These are phyloP conservation scores for Rosalia funebris DNA, from an alignment of 2,888 invertebrate species.

Conservation along the genomic window DNA sequence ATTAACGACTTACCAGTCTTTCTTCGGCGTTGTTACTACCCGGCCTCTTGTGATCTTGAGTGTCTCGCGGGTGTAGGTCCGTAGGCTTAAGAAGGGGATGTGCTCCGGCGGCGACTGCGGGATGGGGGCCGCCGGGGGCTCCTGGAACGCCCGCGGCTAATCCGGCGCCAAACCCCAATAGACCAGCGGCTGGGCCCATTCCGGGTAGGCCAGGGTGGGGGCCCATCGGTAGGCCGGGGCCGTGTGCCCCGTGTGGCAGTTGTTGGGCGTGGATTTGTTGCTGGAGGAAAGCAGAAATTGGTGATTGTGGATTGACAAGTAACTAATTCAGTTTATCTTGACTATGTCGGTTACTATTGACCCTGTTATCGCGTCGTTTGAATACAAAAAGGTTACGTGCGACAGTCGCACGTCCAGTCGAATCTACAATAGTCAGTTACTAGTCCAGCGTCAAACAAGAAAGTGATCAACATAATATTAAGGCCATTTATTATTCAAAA, in stretches of 20 bases:
- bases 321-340: no score
- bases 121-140: slow-evolving; percentile 53
- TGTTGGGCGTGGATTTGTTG: slow-evolving; percentile 64
- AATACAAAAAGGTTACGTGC: no score
- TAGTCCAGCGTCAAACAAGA: no score
- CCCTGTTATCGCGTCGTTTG: no score
- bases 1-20: slow-evolving; percentile 59
- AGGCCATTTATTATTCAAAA: no score
- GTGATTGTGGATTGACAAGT: no score
- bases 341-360: no score
- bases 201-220: slow-evolving; percentile 62
- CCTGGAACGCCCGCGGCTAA: slow-evolving; percentile 56
- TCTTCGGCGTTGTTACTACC: slow-evolving; percentile 62
- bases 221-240: slow-evolving; percentile 61
- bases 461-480: no score
- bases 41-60: slow-evolving; percentile 58
- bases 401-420: no score
- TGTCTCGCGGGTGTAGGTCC: slow-evolving; percentile 58
- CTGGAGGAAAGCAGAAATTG: no score
- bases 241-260: slow-evolving; percentile 62
- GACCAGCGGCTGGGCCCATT: slow-evolving; percentile 57
- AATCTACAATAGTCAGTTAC: no score
- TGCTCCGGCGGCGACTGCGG: slow-evolving; percentile 55
- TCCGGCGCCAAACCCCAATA: slow-evolving; percentile 55
- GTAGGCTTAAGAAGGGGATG: slow-evolving; percentile 62